Base-by-base conservation (phyloP, 2,888 invertebrate species). In the Ditula angustiorana region DNA sequence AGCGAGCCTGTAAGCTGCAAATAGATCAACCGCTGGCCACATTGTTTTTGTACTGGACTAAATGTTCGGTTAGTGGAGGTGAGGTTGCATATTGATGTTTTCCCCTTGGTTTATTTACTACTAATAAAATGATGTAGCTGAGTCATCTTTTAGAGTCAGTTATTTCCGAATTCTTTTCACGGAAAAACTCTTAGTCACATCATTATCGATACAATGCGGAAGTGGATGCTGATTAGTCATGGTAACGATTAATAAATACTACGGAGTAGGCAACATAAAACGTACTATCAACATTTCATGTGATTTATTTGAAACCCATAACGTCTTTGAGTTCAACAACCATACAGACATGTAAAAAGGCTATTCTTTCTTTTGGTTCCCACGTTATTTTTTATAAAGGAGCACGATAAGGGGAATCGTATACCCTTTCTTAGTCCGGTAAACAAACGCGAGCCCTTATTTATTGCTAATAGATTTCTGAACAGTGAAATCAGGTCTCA, bases 401-500 rank as follows among this genome's bases (percentile, higher is more conserved):
- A 83, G 79, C 77, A 73, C 87, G 90, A 90, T 92, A 90, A 91
- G 89, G 90, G 91, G 90, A 88, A 85, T 85, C 81, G 83, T 83
- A 81, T 88, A 90, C 91, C 92, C 91, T 91, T 91, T 88, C 86
- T 87, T 85, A 83, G 85, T 81, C 81, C 81, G 82, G 82, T 81
- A 83, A 87, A 84, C 85, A 86, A 85, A 86, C 83, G 87, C 82
- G 80, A 84, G 81, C 80, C 85, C 82, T 89, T 90, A 90, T 91
- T 90, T 90, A 90, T 89, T 87, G 86, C 88, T 89, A 88, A 91
- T 91, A 90, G 87, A 88, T 88, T 87, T 88, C 77, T 83, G 80
- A 88, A 86, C 79, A 79, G 85, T 84, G 76, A 79, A 86, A 82
- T 79, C 76, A 85, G 80, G 79, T 82, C 80, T 78, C 71, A 71